These are phyloP conservation scores for Mormyrus lacerda DNA, from an alignment of 2,113 vertebrate species.

Conservation along the genomic window DNA sequence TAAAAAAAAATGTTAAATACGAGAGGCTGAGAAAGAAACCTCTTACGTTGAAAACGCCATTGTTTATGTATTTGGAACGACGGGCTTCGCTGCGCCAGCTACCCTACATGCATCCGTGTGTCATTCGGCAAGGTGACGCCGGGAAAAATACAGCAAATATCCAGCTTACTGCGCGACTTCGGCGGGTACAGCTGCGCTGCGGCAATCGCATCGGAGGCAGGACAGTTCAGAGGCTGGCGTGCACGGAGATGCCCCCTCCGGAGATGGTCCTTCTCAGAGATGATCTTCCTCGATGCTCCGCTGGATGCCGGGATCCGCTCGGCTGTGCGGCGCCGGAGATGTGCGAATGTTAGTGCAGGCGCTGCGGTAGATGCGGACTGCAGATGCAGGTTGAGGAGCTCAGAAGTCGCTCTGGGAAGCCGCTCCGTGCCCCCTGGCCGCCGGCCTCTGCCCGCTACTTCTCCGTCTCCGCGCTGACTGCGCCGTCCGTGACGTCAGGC, in stretches of 20 bases:
- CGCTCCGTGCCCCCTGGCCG: neutral
- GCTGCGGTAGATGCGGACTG: neutral
- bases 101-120: neutral
- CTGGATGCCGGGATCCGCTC: neutral
- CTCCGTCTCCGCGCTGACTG: neutral
- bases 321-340: neutral
- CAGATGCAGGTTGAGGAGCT: neutral
- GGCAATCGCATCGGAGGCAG: neutral
- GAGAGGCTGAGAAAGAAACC: neutral
- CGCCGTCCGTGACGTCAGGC: constrained; percentile 13
- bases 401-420: neutral
- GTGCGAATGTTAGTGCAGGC: neutral
- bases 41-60: neutral
- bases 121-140: neutral
- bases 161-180: neutral
- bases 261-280: neutral
- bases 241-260: neutral
- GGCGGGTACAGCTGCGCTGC: neutral
- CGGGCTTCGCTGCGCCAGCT: neutral
- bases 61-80: neutral
- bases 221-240: neutral
- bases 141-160: neutral
- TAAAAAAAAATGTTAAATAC: neutral
- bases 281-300: neutral
- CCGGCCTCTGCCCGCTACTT: neutral